Evolutionary conservation across 64 coral and sea anemone species (phyloP).

Genomic region (Hydrozoanthus tunicans): DNA sequence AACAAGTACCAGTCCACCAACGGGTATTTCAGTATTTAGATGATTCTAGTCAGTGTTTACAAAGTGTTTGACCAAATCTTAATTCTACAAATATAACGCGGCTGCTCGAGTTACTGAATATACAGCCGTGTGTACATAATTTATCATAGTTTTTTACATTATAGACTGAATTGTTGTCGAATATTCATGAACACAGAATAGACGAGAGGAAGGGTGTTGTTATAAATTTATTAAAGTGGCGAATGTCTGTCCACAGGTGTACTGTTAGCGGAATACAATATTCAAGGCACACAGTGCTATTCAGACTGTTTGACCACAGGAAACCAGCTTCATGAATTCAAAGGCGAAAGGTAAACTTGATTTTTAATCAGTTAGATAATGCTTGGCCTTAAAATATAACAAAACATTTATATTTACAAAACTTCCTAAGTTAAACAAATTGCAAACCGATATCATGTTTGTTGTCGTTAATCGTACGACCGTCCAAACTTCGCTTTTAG

Average conservation of each 20-base stretch:
- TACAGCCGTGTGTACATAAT: background rate
- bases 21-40: background rate
- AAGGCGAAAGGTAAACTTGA: slow-evolving; percentile 12
- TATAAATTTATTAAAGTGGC: too few species aligned
- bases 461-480: background rate
- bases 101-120: background rate
- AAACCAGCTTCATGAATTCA: background rate
- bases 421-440: background rate
- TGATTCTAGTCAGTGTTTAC: background rate
- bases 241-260: too few species aligned
- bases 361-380: slow-evolving; percentile 38
- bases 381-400: background rate
- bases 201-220: background rate
- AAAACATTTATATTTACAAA: slow-evolving; percentile 33
- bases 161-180: background rate
- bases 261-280: too few species aligned
- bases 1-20: background rate
- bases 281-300: too few species aligned
- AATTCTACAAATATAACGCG: background rate
- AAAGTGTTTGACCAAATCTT: background rate
- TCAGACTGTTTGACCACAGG: too few species aligned
- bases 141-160: background rate
- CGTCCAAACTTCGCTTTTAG: too few species aligned
- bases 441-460: background rate
- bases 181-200: background rate